Conservation (phyloP, 2,797 vertebrate genomes). For the Muscicapa comitata region DNA sequence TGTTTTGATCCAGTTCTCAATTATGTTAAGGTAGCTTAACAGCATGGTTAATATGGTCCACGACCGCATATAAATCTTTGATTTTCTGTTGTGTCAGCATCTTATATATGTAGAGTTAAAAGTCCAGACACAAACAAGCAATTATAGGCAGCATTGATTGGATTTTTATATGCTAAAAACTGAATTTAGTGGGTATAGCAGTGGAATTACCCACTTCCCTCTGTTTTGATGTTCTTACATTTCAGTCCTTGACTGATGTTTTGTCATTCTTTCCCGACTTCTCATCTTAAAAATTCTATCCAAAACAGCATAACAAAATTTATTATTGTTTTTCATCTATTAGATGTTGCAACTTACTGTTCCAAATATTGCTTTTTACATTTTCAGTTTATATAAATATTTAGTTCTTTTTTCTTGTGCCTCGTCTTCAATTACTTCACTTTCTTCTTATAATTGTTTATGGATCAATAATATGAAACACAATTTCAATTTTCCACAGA, state of each 20-base stretch:
- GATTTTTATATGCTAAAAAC: neutral
- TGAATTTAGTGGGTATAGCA: neutral
- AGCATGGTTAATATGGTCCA: neutral
- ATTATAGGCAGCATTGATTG: neutral
- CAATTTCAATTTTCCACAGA: neutral
- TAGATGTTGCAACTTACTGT: neutral
- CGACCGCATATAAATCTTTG: neutral
- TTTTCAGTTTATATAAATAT: neutral
- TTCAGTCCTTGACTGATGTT: neutral
- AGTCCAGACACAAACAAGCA: neutral
- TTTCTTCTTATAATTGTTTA: neutral
- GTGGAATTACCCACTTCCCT: neutral
- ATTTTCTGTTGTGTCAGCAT: neutral
- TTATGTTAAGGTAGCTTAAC: neutral
- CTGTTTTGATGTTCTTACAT: neutral
- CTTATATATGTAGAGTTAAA: neutral
- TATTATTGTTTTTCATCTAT: neutral
- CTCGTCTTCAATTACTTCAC: neutral
- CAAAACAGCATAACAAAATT: neutral
- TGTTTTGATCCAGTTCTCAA: neutral
- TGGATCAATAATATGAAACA: neutral
- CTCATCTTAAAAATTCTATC: neutral
- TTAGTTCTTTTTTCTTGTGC: neutral
- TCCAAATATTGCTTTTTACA: neutral
- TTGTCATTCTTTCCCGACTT: neutral